phyloP scores from a whole-genome alignment of 2,113 vertebrate species.

The Pelodiscus sinensis region DNA sequence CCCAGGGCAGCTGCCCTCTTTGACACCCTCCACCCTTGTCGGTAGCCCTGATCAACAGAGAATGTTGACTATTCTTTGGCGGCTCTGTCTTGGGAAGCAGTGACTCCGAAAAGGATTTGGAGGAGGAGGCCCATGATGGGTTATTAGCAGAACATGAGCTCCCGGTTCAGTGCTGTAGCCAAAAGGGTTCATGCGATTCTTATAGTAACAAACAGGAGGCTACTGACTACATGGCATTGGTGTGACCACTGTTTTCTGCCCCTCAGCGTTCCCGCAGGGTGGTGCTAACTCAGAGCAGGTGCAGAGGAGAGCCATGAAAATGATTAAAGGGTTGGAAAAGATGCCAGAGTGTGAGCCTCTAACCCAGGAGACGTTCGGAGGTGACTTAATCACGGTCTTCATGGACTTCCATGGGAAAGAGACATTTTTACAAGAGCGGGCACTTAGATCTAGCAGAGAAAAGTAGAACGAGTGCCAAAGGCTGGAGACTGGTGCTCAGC shows the following conservation, averaged over 20 bases:
- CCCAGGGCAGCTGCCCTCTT: no score
- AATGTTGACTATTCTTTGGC: not conserved
- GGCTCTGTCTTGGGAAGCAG: not conserved
- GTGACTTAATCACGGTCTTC: not conserved
- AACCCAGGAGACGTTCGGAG: not conserved
- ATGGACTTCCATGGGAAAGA: not conserved
- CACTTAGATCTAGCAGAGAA: not conserved
- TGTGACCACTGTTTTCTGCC: not conserved
- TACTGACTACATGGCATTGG: no score
- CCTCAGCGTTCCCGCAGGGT: not conserved
- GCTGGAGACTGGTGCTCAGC: not conserved
- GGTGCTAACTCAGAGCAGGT: not conserved
- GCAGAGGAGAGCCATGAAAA: not conserved
- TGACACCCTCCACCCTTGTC: no score
- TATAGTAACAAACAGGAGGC: not conserved
- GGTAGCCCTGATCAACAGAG: not conserved
- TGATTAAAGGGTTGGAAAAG: not conserved
- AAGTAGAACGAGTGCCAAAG: not conserved
- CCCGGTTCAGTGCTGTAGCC: not conserved
- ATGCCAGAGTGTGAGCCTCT: not conserved
- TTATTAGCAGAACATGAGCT: not conserved
- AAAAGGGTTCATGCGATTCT: not conserved
- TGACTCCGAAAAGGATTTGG: not conserved
- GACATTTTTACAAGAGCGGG: not conserved
- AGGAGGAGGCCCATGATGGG: not conserved